A percentile compares a stretch with the other conserved stretches of the same genome.
Evolutionary conservation across 2,888 invertebrate genomes (phyloP).

Genomic region (Diabrotica balteata): DNA sequence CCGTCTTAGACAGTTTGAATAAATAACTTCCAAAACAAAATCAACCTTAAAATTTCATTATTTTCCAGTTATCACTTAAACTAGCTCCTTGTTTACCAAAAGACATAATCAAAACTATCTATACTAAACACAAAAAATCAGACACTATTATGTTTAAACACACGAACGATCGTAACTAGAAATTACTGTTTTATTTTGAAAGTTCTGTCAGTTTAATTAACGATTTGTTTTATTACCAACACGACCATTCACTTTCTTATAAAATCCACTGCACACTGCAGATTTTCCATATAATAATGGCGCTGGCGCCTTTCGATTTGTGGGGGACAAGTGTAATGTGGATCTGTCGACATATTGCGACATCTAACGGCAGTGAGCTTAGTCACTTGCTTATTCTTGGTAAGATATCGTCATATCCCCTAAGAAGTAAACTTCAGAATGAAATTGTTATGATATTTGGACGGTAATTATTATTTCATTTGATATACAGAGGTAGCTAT

Average conservation of each 20-base stretch:
- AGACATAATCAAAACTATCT: slow-evolving; percentile 37
- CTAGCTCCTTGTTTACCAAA: slow-evolving; percentile 40
- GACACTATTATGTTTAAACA: slow-evolving; percentile 6
- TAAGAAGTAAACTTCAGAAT: no score
- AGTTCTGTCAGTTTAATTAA: not conserved
- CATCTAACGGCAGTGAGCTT: slow-evolving; percentile 1
- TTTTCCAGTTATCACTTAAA: slow-evolving; percentile 32
- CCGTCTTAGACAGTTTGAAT: slow-evolving; percentile 58
- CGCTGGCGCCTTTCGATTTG: slow-evolving; percentile 41
- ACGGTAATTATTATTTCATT: no score
- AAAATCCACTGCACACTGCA: slow-evolving; percentile 21
- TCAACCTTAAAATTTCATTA: slow-evolving; percentile 27
- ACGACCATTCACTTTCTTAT: slow-evolving; percentile 22
- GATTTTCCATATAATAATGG: slow-evolving; percentile 46
- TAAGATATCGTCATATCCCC: no score
- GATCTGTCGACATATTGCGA: slow-evolving; percentile 7
- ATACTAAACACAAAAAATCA: slow-evolving; percentile 32
- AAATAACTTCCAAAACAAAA: slow-evolving; percentile 30
- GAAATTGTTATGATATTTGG: no score
- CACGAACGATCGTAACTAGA: slow-evolving; percentile 2
- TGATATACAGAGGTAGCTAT: no score
- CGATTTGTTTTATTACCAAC: slow-evolving; percentile 2
- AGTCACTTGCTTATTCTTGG: not conserved
- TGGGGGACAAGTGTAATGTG: slow-evolving; percentile 26
- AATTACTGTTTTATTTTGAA: not conserved